Evolutionary conservation across 2,888 invertebrate species (phyloP), one percentile per base, ranked within the genome.

Genomic region (Agrotis exclamationis): DNA sequence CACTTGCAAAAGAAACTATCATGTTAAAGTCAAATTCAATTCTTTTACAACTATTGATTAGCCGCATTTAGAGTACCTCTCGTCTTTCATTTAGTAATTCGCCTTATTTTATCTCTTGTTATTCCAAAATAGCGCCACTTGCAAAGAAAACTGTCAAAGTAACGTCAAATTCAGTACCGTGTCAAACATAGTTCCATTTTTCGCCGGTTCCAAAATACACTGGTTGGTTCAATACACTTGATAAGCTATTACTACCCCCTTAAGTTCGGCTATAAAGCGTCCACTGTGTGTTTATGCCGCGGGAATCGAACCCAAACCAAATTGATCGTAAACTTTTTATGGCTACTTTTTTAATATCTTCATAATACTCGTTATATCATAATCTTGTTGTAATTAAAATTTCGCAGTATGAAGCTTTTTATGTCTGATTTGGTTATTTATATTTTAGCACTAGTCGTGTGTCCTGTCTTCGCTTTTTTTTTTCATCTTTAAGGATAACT

Each of bases 301-400:
- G 63, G 81, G 79, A 80, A 77, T 79, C 76, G 83, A 86, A 79
- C 50, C 80, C 69, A 87, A 77, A 84, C 82, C 84, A 86, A 90
- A 91, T 90, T 91, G 91, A 81, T 88, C 92, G 87, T 92, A 89
- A 92, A 73, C 63, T 51, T 71, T 66, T 79, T 64, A 77, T 82
- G 48, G 65, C 24, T 28, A 60, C 72, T 68, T 77, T 83, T 79
- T 76, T 82, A 82, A 79, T 82, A 69, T 64, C 63, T 66, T 74
- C 74, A 56, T 33, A 20, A 39, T 39, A 39, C 39, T 39, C 39
- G 53, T 75, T 63, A 72, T 74, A 71, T 71, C 68, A 71, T 81
- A 74, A 74, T 77, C 66, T 75, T 60, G 69, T 67, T 51, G 74
- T 66, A 80, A 83, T 82, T 83, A 74, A 83, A 80, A 77, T 71